phyloP scores from a whole-genome alignment of 2,797 vertebrate genomes.

The Aythya fuligula region DNA sequence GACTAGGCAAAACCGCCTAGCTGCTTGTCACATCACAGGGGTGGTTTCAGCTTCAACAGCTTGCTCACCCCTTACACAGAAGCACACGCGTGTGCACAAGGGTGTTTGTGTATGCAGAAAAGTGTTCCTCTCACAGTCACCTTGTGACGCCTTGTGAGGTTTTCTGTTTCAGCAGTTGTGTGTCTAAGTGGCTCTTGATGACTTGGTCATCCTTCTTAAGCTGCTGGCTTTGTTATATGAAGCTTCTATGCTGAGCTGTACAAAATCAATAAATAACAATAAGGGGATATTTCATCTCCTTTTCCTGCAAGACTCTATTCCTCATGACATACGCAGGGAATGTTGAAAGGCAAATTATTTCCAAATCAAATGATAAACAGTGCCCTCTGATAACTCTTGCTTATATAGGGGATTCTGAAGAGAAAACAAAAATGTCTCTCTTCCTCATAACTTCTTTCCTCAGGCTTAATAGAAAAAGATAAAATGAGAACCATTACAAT shows the following conservation, averaged over 20 bases:
- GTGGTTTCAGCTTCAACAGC: neutral
- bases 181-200: neutral
- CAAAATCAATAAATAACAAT: slow-evolving; percentile 35
- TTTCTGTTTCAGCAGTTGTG: neutral
- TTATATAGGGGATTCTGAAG: slow-evolving; percentile 11
- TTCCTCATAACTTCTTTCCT: slow-evolving; percentile 9
- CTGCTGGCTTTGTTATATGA: neutral
- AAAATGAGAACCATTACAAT: slow-evolving; percentile 54
- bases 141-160: neutral
- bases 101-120: neutral
- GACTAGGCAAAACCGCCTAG: neutral
- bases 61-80: neutral
- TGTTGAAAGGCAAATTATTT: slow-evolving; percentile 38
- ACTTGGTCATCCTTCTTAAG: slow-evolving; percentile 9
- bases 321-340: neutral
- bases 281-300: neutral
- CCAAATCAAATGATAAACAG: slow-evolving; percentile 51
- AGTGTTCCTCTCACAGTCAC: neutral
- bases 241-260: neutral
- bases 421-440: slow-evolving; percentile 40
- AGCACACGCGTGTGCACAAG: accelerated
- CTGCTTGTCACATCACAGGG: neutral
- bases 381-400: slow-evolving; percentile 22
- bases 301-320: neutral
- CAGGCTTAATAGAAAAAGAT: slow-evolving; percentile 50